Conservation (phyloP, 2,888 invertebrate genomes). For the Papilio demoleus region DNA sequence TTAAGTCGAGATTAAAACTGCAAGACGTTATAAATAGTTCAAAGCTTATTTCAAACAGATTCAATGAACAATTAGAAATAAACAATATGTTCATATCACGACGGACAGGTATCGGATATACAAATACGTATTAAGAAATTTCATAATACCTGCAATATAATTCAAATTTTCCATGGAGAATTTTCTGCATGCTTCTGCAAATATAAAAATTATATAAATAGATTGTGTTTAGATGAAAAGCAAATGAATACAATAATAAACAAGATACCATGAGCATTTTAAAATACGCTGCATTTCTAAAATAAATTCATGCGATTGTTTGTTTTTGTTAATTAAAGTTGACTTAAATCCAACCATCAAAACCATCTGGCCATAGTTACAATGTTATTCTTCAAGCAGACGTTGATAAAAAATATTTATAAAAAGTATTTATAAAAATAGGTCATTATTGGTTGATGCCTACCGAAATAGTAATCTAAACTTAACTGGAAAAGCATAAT, state of each 20-base stretch:
- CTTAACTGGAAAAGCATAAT: not conserved
- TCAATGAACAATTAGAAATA: too few relatives aligned
- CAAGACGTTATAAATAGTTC: too few relatives aligned
- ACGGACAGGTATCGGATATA: too few relatives aligned
- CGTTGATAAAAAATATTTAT: constrained; percentile 1
- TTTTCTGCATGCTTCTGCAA: not conserved
- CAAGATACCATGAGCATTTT: constrained; percentile 16
- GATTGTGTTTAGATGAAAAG: not conserved
- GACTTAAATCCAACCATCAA: too few relatives aligned
- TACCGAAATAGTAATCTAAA: not conserved
- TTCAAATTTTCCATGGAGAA: not conserved
- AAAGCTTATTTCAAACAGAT: too few relatives aligned
- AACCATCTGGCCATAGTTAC: constrained; percentile 14
- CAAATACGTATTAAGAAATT: not conserved
- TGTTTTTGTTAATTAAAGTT: constrained; percentile 16
- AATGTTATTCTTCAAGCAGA: constrained; percentile 1
- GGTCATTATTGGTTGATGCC: not conserved
- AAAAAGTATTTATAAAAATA: not conserved
- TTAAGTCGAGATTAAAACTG: too few relatives aligned
- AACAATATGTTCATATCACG: too few relatives aligned
- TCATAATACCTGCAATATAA: not conserved
- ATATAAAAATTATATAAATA: not conserved
- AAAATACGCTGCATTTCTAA: not conserved
- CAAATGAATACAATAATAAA: constrained; percentile 15
- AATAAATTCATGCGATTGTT: constrained; percentile 11